Conservation (phyloP, 2,888 invertebrate species). For the Amorpha juglandis region DNA sequence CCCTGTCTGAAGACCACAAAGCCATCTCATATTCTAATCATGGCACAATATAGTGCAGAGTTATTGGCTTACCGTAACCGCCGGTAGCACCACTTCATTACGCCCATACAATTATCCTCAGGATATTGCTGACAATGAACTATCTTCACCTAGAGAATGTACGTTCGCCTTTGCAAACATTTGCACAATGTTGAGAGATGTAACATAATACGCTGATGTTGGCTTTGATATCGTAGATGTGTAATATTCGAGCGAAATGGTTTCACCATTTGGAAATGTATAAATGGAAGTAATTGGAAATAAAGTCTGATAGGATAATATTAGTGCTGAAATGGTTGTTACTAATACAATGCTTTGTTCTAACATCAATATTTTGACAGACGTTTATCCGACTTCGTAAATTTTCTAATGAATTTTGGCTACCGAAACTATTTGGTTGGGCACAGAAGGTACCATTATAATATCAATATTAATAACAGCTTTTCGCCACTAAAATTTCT, state of each 20-base stretch:
- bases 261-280: not conserved
- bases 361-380: too few relatives aligned
- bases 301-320: not conserved
- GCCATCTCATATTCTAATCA: not conserved
- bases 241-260: not conserved
- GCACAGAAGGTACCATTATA: too few relatives aligned
- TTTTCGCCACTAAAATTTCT: too few relatives aligned
- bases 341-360: too few relatives aligned
- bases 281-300: not conserved
- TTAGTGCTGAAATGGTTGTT: not conserved
- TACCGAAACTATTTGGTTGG: too few relatives aligned
- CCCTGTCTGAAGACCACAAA: not conserved
- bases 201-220: not conserved
- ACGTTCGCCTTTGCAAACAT: not conserved
- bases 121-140: not conserved
- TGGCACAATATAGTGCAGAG: not conserved
- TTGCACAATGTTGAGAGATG: not conserved
- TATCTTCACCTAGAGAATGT: not conserved
- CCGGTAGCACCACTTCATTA: not conserved
- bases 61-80: slow-evolving; percentile 8
- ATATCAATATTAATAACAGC: too few relatives aligned
- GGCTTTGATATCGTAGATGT: not conserved
- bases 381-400: too few relatives aligned
- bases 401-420: too few relatives aligned
- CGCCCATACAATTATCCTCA: not conserved